These are phyloP conservation scores for Antedon mediterranea DNA, from an alignment of 53 echinoderm and acorn worm species.

Conservation along the genomic window DNA sequence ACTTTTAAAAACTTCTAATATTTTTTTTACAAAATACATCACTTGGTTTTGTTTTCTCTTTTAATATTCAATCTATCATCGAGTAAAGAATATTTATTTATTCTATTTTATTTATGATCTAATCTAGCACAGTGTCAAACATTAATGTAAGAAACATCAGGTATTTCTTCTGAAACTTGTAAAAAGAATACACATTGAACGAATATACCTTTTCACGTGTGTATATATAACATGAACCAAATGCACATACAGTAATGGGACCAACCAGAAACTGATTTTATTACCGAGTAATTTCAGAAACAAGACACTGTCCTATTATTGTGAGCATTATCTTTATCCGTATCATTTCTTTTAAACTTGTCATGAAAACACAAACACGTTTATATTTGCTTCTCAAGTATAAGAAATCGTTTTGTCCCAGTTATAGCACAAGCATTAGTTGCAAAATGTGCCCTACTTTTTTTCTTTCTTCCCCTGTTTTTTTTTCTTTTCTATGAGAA, in stretches of 20 bases:
- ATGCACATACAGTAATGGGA: background rate
- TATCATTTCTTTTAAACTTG: background rate
- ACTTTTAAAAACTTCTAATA: no score
- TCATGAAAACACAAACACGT: background rate
- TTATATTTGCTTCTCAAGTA: background rate
- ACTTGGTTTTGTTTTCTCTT: no score
- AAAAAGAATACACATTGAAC: background rate
- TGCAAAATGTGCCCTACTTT: background rate
- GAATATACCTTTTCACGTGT: background rate
- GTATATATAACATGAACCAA: background rate
- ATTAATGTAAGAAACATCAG: background rate
- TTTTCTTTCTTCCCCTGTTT: background rate
- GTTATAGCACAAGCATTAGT: background rate
- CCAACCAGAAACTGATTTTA: background rate
- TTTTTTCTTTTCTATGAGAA: background rate
- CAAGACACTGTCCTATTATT: background rate
- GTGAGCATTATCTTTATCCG: background rate
- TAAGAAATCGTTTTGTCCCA: background rate
- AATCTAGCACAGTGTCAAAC: background rate
- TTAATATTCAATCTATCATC: no score
- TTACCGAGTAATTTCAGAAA: background rate
- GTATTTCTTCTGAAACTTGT: background rate
- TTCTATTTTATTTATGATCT: no score
- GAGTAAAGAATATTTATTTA: no score
- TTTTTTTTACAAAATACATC: no score